Conservation (phyloP, 2,888 invertebrate genomes). For the Lasioglossum leucozonium region DNA sequence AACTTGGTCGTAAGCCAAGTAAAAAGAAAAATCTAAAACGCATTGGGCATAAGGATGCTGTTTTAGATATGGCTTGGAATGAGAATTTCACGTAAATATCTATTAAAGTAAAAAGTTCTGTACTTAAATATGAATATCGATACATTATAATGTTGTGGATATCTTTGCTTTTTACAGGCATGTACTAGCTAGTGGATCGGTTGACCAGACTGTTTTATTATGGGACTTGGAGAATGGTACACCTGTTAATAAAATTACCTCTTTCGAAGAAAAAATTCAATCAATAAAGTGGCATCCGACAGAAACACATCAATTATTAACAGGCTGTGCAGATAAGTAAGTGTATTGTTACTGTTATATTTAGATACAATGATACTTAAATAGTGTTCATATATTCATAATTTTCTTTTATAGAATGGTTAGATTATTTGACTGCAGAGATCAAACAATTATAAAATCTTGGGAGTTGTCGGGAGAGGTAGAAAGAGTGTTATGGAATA, state of each 20-base stretch:
- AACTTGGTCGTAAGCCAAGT: conserved; percentile 90
- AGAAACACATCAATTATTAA: conserved; percentile 92
- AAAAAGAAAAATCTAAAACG: conserved; percentile 90
- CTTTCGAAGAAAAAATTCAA: conserved; percentile 94
- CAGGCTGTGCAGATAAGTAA: conserved; percentile 92
- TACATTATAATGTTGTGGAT: neutral
- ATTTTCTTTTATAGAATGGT: conserved; percentile 86
- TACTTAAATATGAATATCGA: neutral
- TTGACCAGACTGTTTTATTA: conserved; percentile 93
- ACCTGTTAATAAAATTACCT: conserved; percentile 90
- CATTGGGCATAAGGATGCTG: conserved; percentile 94
- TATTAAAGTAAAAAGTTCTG: conserved; percentile 10
- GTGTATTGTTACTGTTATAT: conserved; percentile 46
- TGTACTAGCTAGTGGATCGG: conserved; percentile 96
- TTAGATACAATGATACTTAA: neutral
- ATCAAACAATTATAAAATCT: conserved; percentile 85
- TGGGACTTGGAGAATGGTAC: conserved; percentile 96
- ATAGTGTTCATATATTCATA: neutral
- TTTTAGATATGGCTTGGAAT: conserved; percentile 97
- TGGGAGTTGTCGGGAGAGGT: conserved; percentile 94
- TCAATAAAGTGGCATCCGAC: conserved; percentile 93
- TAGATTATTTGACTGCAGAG: conserved; percentile 93
- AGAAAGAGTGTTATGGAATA: conserved; percentile 95
- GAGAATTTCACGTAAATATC: conserved; percentile 87
- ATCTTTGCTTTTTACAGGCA: conserved; percentile 87